These are phyloP conservation scores for Agrilus mali DNA, from an alignment of 2,888 invertebrate species.

Conservation along the genomic window DNA sequence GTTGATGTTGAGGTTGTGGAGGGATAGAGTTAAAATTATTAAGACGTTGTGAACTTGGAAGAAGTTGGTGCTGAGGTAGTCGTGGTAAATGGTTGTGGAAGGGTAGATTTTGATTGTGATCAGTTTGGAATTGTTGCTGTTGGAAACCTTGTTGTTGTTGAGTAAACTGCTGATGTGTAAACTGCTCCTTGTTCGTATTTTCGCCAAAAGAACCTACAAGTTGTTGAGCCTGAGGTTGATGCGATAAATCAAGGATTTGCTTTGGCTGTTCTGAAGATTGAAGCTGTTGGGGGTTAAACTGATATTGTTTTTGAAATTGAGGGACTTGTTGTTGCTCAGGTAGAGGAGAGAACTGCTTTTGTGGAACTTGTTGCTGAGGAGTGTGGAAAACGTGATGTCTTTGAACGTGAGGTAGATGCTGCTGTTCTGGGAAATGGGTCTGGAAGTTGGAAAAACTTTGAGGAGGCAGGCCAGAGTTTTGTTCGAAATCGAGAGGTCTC, in stretches of 20 bases:
- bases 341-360: conserved; percentile 24
- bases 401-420: conserved; percentile 23
- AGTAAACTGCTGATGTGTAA: conserved; percentile 7
- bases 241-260: conserved; percentile 3
- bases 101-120: conserved; percentile 7
- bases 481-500: conserved; percentile 23
- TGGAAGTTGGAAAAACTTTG: conserved; percentile 7
- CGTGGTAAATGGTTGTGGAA: conserved; percentile 14
- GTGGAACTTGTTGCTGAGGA: conserved; percentile 22
- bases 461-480: conserved; percentile 21
- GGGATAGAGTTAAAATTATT: conserved; percentile 7
- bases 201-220: conserved; percentile 1
- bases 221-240: conserved; percentile 5
- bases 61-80: conserved; percentile 15
- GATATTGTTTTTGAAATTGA: conserved; percentile 17
- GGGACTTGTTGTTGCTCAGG: conserved; percentile 5
- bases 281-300: conserved; percentile 7
- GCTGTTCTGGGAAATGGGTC: conserved; percentile 12
- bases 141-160: conserved; percentile 12
- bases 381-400: conserved; percentile 3
- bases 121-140: conserved; percentile 10
- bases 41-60: conserved; percentile 11
- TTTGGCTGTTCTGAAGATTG: conserved; percentile 15
- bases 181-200: conserved; percentile 8
- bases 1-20: conserved; percentile 15